These are phyloP conservation scores for Limonius californicus DNA, from an alignment of 1,140 invertebrate species.

Conservation along the genomic window DNA sequence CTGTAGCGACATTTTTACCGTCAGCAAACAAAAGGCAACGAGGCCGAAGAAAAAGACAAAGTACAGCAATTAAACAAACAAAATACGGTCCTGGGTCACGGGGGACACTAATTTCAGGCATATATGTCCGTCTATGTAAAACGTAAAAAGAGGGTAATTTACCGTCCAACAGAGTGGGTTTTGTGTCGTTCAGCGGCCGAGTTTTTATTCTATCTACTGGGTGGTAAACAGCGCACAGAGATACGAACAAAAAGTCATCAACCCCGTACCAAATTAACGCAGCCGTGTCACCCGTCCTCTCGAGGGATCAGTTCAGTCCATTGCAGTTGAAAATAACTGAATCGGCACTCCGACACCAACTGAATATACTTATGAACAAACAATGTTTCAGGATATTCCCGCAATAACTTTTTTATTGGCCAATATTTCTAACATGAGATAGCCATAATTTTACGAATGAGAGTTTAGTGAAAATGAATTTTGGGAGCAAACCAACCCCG, in stretches of 20 bases:
- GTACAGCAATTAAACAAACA: slow-evolving; percentile 4
- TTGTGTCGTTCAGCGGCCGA: not conserved
- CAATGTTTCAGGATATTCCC: no score
- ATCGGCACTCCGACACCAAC: not conserved
- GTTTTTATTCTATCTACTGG: slow-evolving; percentile 4
- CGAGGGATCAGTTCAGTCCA: not conserved
- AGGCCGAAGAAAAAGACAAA: not conserved
- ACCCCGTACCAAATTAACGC: slow-evolving; percentile 10
- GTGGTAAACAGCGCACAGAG: slow-evolving; percentile 10
- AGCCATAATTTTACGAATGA: no score
- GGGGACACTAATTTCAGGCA: slow-evolving; percentile 5
- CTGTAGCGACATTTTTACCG: not conserved
- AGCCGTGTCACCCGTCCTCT: slow-evolving; percentile 1
- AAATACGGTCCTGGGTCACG: slow-evolving; percentile 3
- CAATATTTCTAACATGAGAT: no score
- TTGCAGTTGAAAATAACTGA: slow-evolving; percentile 1
- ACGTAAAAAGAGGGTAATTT: slow-evolving; percentile 11
- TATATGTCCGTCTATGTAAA: slow-evolving; percentile 11
- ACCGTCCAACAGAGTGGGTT: slow-evolving; percentile 2
- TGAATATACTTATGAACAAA: no score
- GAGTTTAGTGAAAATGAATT: no score
- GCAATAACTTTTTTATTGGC: no score
- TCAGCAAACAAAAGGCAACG: not conserved
- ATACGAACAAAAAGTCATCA: slow-evolving; percentile 10
- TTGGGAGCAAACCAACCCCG: no score